A percentile compares a stretch with the other conserved stretches of the same genome.
Conservation (phyloP, 2,888 invertebrate genomes). For the Acleris laterana region DNA sequence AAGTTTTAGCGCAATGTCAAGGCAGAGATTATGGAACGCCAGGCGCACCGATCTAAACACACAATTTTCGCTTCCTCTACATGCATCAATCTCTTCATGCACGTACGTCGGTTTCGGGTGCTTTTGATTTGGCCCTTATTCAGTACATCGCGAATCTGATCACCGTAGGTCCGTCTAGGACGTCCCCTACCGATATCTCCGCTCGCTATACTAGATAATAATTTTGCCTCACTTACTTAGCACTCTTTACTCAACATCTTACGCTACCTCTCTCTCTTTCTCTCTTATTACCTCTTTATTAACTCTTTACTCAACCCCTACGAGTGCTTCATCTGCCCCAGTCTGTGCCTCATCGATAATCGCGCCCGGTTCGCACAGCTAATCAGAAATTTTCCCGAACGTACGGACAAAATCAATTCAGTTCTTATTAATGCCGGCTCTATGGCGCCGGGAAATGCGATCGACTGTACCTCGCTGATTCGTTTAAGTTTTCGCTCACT, state of each 20-base stretch:
- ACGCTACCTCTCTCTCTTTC: too few relatives aligned
- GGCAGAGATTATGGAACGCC: too few relatives aligned
- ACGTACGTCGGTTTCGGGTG: too few relatives aligned
- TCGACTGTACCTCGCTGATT: slow-evolving; percentile 22
- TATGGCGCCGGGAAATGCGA: slow-evolving; percentile 15
- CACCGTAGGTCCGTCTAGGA: too few relatives aligned
- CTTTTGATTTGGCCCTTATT: too few relatives aligned
- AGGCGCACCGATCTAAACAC: too few relatives aligned
- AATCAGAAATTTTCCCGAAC: slow-evolving; percentile 33
- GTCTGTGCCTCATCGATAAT: slow-evolving; percentile 35
- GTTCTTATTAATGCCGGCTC: slow-evolving; percentile 31
- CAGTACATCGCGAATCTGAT: too few relatives aligned
- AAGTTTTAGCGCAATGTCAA: not conserved
- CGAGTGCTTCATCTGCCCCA: slow-evolving; percentile 5
- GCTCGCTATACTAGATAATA: too few relatives aligned
- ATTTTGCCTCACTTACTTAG: not conserved
- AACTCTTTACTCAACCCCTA: not conserved
- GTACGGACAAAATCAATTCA: slow-evolving; percentile 35
- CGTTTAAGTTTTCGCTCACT: slow-evolving; percentile 9
- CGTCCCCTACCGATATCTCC: too few relatives aligned
- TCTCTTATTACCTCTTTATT: too few relatives aligned
- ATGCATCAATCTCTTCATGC: too few relatives aligned
- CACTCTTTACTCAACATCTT: not conserved
- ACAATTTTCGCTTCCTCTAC: too few relatives aligned
- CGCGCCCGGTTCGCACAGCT: slow-evolving; percentile 30